Conservation (phyloP, 2,113 vertebrate genomes). For the Genyomyrus donnyi region DNA sequence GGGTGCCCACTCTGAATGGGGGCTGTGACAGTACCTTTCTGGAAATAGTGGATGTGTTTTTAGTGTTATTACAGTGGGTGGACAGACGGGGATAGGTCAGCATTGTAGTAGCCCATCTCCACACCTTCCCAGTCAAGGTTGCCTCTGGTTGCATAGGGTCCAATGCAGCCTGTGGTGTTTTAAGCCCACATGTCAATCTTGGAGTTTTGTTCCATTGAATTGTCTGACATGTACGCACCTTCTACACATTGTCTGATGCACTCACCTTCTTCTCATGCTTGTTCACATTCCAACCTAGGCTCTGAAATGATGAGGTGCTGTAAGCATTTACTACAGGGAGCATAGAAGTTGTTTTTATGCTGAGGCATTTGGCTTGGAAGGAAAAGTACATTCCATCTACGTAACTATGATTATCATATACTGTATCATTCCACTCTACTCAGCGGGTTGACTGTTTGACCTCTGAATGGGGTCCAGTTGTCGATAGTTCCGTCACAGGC, state of each 20-base stretch:
- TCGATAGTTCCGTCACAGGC: background rate
- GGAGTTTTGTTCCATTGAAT: background rate
- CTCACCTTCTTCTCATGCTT: background rate
- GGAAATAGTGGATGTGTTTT: background rate
- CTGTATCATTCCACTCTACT: background rate
- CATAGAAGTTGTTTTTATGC: background rate
- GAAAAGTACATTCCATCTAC: conserved; percentile 3
- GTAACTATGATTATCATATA: background rate
- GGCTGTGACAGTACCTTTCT: background rate
- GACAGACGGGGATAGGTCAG: background rate
- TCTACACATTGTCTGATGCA: background rate
- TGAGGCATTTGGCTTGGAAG: conserved; percentile 6
- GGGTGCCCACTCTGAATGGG: background rate
- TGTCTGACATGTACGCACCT: background rate
- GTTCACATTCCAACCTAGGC: background rate
- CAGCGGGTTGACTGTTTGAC: background rate
- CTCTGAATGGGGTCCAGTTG: background rate
- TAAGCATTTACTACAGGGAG: background rate
- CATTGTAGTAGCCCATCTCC: background rate
- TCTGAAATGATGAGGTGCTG: background rate
- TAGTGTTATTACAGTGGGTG: background rate
- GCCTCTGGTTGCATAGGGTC: background rate
- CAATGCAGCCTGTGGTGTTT: background rate
- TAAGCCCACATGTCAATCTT: background rate
- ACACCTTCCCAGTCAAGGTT: background rate